Percentiles rank a stretch among this genome's conserved stretches.
These are phyloP conservation scores for Dendroctonus valens DNA, from an alignment of 1,140 invertebrate species.

Conservation along the genomic window DNA sequence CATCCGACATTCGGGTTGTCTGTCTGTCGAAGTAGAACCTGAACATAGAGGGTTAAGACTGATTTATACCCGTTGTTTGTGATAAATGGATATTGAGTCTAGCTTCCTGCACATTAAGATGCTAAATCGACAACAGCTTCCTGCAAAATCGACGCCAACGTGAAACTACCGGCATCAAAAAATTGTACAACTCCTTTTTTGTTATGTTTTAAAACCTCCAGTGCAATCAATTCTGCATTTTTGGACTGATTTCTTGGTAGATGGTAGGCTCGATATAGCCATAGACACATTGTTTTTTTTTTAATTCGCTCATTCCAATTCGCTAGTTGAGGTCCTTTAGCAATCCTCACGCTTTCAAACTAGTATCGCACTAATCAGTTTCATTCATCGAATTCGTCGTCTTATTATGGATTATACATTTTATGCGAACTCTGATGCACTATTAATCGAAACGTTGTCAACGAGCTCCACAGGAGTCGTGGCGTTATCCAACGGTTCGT, in stretches of 20 bases:
- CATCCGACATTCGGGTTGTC: conserved; percentile 27
- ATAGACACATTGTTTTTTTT: too few relatives aligned
- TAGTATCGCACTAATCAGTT: too few relatives aligned
- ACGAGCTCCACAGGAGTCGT: conserved; percentile 41
- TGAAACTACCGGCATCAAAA: conserved; percentile 78
- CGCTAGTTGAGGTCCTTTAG: too few relatives aligned
- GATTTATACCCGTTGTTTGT: conserved; percentile 19
- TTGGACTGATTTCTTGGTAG: conserved; percentile 12
- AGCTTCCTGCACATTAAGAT: conserved; percentile 50
- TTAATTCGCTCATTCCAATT: too few relatives aligned
- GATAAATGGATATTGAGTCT: conserved; percentile 50
- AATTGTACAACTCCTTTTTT: conserved; percentile 81
- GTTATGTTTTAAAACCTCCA: conserved; percentile 68
- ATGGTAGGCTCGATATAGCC: too few relatives aligned
- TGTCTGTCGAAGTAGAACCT: conserved; percentile 25
- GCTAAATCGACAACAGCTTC: conserved; percentile 66
- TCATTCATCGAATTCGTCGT: background rate
- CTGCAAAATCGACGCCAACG: conserved; percentile 75
- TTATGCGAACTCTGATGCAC: conserved; percentile 42
- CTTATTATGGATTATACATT: conserved; percentile 49
- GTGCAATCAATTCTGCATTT: too few relatives aligned
- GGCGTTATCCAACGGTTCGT: conserved; percentile 38
- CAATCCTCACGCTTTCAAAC: too few relatives aligned
- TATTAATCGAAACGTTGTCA: conserved; percentile 39
- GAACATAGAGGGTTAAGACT: conserved; percentile 31